Evolutionary conservation across 2,797 vertebrate species (phyloP), one percentile per base, ranked within the genome.

Genomic region (Hydrolagus colliei): DNA sequence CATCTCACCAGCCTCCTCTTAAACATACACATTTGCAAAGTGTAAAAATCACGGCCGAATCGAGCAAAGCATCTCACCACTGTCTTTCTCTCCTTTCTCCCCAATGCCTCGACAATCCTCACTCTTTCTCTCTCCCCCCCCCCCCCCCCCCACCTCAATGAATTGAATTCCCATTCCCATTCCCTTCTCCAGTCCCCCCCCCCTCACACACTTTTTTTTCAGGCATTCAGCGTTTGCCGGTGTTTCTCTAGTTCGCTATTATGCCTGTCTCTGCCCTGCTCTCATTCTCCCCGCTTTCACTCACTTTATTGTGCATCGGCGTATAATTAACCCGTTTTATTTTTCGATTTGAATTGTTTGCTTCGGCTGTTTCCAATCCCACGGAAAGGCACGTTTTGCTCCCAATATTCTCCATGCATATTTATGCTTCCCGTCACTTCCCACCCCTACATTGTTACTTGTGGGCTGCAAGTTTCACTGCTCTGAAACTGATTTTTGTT

Each of bases 11-110:
- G 79, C 3, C 27, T 82, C 79, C 79, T 82, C 35, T 35, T 84
- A 71, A 84, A 84, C 67, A 35, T 71, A 32, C 32, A 14, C 79
- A 84, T 84, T 84, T 84, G 63, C 79, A 71, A 71, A 52, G 14
- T 12, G 79, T 32, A 27, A 27, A 68, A 80, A 67, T 20, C 78
- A 80, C 78, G 16, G 78, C 65, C 6, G 2, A 9, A 7, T 22
- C 13, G 63, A 16, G 14, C 79, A 84, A 80, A 16, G 14, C 79
- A 84, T 61, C 27, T 65, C 65, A 20, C 65, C 65, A 20, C 65
- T 71, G 1, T 82, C 61, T 32, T 3, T 16, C 78, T 9, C 20
- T 65, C 63, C 35, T 9, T 63, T 22, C 65, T 14, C 14, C 62
- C 22, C 67, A 12, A 12, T 13, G 27, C 14, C 5, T 22, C 65